Evolutionary conservation across 2,888 invertebrate species (phyloP), one percentile per base, ranked within the genome.

Genomic region (Nomada ferruginata): DNA sequence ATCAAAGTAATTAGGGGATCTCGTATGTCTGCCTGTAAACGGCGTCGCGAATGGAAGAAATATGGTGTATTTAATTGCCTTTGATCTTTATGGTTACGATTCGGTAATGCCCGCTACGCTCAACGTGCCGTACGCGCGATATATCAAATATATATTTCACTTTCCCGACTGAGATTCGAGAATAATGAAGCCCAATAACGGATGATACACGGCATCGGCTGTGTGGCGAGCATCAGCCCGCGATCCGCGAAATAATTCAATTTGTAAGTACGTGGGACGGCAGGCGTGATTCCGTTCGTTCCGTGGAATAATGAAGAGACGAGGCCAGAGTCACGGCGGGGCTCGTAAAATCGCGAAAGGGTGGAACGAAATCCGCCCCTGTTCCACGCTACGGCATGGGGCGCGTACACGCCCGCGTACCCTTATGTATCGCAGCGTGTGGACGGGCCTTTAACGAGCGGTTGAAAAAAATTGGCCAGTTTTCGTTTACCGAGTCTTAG

Each of bases 401-500:
- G 70, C 83, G 75, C 42, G 71, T 50, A 75, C 84, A 69, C 80
- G 85, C 70, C 64, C 77, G 75, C 63, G 65, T 36, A 7, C 63
- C 63, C 13, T 36, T 36, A 3, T 47, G 59, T 36, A 76, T 47
- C 52, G 69, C 61, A 61, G 64, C 69, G 81, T 79, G 83, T 75
- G 79, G 79, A 84, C 79, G 84, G 42, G 79, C 57, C 82, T 84
- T 85, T 85, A 87, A 87, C 86, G 82, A 87, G 57, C 72, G 87
- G 69, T 76, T 74, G 76, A 81, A 84, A 87, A 83, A 89, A 89
- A 88, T 87, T 87, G 84, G 87, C 74, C 86, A 86, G 87, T 88
- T 89, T 86, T 88, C 86, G 88, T 91, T 91, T 88, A 90, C 89
- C 80, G 81, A 89, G 86, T 90, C 89, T 84, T 85, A 84, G 86